Evolutionary conservation across 2,113 vertebrate genomes (phyloP).

Genomic region (Seriola quinqueradiata): DNA sequence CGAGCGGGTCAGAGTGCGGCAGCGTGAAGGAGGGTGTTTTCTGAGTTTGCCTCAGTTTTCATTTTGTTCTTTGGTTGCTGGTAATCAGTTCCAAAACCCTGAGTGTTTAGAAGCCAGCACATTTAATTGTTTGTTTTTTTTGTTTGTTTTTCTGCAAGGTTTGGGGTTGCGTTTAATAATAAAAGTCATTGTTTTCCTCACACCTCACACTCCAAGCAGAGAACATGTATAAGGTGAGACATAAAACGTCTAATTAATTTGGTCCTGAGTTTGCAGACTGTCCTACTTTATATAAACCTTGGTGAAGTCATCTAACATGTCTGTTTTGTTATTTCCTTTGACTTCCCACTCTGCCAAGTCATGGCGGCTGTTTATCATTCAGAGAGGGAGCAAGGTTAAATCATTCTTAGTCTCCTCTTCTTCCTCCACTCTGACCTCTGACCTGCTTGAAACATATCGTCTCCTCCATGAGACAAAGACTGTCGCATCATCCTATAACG

Average conservation of each 20-base stretch:
- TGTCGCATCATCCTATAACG: slow-evolving; percentile 18
- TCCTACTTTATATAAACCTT: neutral
- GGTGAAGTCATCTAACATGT: neutral
- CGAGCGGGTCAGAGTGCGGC: too few species aligned
- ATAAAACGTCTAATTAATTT: neutral
- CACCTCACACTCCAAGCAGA: neutral
- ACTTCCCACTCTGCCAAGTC: slow-evolving; percentile 4
- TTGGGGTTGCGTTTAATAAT: too few species aligned
- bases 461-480: slow-evolving; percentile 27
- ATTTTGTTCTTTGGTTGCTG: too few species aligned
- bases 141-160: too few species aligned
- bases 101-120: too few species aligned
- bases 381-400: slow-evolving; percentile 36
- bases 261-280: neutral
- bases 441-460: slow-evolving; percentile 25
- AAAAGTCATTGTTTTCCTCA: too few species aligned
- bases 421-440: slow-evolving; percentile 38
- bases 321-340: slow-evolving; percentile 9
- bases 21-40: too few species aligned
- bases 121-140: too few species aligned
- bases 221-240: neutral
- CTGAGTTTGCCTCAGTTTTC: too few species aligned
- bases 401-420: slow-evolving; percentile 34
- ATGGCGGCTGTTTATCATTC: slow-evolving; percentile 53
- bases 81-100: too few species aligned